phyloP scores from a whole-genome alignment of 1,140 invertebrate genomes.

The Vanessa tameamea region DNA sequence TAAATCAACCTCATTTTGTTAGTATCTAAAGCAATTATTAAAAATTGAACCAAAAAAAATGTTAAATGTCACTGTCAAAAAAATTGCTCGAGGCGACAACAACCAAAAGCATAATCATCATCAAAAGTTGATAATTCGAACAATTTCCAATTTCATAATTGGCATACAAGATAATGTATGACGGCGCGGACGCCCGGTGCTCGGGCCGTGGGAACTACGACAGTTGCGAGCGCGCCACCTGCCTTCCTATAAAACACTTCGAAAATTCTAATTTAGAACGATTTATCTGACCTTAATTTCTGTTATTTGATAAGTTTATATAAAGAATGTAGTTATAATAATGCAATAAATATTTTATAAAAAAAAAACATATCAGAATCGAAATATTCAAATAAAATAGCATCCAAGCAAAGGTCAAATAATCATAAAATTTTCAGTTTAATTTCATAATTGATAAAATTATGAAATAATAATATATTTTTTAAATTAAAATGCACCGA shows the following conservation, averaged over 20 bases:
- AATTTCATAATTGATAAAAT: too few relatives aligned
- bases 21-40: background rate
- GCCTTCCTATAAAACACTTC: constrained; percentile 70
- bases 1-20: too few relatives aligned
- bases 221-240: constrained; percentile 61
- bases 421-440: too few relatives aligned
- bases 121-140: constrained; percentile 28
- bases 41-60: constrained; percentile 4
- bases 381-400: too few relatives aligned
- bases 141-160: constrained; percentile 59
- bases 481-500: background rate
- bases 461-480: background rate
- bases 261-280: constrained; percentile 71
- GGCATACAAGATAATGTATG: constrained; percentile 49
- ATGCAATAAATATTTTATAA: background rate
- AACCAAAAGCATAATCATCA: constrained; percentile 20
- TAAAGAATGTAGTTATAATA: background rate
- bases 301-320: constrained; percentile 30
- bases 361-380: too few relatives aligned
- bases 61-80: constrained; percentile 20
- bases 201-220: constrained; percentile 53
- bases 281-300: constrained; percentile 67
- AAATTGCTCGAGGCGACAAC: constrained; percentile 11
- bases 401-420: too few relatives aligned
- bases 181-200: constrained; percentile 39